Percentiles rank a stretch among this genome's conserved stretches.
Evolutionary conservation across 2,113 vertebrate species (phyloP).

Genomic region (Apteryx owenii): DNA sequence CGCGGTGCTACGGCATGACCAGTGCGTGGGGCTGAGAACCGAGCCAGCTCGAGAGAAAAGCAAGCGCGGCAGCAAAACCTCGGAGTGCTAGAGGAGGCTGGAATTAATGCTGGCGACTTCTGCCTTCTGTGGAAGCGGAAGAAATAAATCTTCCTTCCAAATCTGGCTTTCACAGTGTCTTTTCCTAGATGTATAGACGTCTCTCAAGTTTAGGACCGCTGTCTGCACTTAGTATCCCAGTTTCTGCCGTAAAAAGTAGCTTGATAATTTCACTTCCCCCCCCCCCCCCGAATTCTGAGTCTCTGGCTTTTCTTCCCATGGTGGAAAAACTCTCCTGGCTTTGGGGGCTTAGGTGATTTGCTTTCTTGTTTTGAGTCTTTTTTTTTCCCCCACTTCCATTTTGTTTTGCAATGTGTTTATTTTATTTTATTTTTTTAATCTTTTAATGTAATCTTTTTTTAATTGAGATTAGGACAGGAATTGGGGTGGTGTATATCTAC

Average conservation of each 20-base stretch:
- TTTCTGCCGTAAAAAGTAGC: neutral
- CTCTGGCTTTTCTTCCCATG: neutral
- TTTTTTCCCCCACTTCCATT: neutral
- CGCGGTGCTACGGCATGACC: rapidly evolving
- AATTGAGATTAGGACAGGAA: neutral
- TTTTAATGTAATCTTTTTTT: neutral
- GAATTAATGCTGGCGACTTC: neutral
- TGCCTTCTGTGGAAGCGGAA: neutral
- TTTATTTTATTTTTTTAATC: neutral
- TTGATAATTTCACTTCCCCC: neutral
- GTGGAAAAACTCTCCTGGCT: neutral
- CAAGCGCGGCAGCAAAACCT: neutral
- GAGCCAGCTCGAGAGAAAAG: neutral
- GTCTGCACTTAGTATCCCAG: neutral
- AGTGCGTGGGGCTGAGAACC: rapidly evolving
- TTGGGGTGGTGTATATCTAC: neutral
- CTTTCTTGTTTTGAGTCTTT: neutral
- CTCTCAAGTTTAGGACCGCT: neutral
- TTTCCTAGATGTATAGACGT: neutral
- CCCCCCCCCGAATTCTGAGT: neutral
- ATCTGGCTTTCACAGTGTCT: neutral
- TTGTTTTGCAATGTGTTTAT: neutral
- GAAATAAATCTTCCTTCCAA: neutral
- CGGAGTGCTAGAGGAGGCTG: neutral
- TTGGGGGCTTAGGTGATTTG: neutral